A percentile compares a stretch with the other conserved stretches of the same genome.
phyloP scores from a whole-genome alignment of 1,140 invertebrate species.

The Oreohelix idahoensis region DNA sequence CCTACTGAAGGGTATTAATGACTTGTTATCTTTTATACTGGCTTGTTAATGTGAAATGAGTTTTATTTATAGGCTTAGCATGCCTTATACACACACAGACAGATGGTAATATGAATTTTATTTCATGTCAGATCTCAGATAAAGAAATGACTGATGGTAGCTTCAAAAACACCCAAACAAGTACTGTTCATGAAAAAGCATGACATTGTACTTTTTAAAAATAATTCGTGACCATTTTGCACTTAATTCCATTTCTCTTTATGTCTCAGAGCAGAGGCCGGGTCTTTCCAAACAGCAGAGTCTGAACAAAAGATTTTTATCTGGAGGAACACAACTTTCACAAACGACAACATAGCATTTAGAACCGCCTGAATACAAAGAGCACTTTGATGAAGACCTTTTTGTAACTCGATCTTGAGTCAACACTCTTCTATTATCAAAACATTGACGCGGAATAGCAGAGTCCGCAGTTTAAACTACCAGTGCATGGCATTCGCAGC shows the following conservation, averaged over 20 bases:
- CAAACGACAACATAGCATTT: neutral
- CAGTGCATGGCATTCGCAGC: neutral
- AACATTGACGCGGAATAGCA: neutral
- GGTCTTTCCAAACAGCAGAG: neutral
- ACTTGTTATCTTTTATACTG: too few relatives aligned
- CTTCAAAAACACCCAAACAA: neutral
- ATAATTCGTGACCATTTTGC: neutral
- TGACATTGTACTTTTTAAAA: neutral
- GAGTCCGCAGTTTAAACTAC: neutral
- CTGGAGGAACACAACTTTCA: neutral
- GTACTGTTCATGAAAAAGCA: neutral
- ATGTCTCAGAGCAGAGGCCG: neutral
- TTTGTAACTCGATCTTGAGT: neutral
- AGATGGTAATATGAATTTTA: too few relatives aligned
- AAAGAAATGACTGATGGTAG: too few relatives aligned
- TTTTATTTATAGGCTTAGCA: too few relatives aligned
- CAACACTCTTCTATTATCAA: neutral
- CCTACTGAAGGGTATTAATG: too few relatives aligned
- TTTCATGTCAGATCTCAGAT: too few relatives aligned
- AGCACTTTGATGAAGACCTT: constrained; percentile 6
- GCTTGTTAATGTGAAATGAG: too few relatives aligned
- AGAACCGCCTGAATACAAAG: neutral
- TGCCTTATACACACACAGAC: too few relatives aligned
- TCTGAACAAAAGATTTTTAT: neutral
- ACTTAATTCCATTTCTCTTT: neutral